These are phyloP conservation scores for Scyliorhinus canicula DNA, from an alignment of 2,797 vertebrate genomes.

Conservation along the genomic window DNA sequence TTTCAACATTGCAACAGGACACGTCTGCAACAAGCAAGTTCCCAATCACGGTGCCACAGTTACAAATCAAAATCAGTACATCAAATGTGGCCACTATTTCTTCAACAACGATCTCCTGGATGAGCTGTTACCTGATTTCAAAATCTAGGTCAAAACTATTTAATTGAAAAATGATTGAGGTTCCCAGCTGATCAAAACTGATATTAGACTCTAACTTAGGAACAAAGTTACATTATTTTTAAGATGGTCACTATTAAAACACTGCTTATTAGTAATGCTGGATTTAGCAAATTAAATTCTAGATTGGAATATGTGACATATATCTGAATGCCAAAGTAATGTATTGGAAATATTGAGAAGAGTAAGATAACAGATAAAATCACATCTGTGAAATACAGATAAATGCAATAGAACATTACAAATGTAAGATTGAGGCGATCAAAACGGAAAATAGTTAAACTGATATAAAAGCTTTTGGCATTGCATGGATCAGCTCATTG, in stretches of 20 bases:
- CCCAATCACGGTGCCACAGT: too few species aligned
- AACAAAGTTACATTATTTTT: not conserved
- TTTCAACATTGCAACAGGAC: not conserved
- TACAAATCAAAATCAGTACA: not conserved
- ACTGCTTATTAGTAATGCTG: not conserved
- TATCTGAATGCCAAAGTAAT: not conserved
- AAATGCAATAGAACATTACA: not conserved
- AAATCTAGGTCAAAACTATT: not conserved
- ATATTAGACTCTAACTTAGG: not conserved
- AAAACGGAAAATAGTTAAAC: slow-evolving; percentile 8
- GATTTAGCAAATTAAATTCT: not conserved
- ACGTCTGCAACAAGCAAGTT: not conserved
- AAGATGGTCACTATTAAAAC: not conserved
- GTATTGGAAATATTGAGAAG: not conserved
- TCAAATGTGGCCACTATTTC: not conserved
- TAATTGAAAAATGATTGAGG: not conserved
- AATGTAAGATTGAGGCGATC: slow-evolving; percentile 14
- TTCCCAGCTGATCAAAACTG: not conserved
- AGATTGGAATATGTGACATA: slow-evolving; percentile 25
- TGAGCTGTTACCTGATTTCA: not conserved
- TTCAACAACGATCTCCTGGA: not conserved
- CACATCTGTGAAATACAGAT: slow-evolving; percentile 30
- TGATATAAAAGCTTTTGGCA: not conserved
- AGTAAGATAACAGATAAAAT: not conserved
- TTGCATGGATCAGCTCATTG: not conserved